These are phyloP conservation scores for Actias luna DNA, from an alignment of 2,888 invertebrate genomes.

Conservation along the genomic window DNA sequence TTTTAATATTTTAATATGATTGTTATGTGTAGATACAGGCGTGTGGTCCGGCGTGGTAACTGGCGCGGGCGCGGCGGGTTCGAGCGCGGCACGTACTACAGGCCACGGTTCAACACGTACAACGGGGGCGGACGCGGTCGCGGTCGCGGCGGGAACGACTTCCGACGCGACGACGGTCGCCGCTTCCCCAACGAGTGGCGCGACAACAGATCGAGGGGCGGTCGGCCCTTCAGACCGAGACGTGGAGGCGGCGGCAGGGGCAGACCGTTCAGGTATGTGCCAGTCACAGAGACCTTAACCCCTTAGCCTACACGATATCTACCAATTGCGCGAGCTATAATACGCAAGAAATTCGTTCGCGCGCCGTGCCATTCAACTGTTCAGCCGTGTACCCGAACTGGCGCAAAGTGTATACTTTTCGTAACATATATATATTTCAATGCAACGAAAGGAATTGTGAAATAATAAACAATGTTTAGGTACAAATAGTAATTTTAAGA, in stretches of 20 bases:
- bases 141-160: constrained; percentile 74
- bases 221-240: constrained; percentile 67
- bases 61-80: constrained; percentile 82
- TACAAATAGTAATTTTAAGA: too few relatives aligned
- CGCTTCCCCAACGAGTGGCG: constrained; percentile 59
- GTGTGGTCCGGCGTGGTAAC: constrained; percentile 74
- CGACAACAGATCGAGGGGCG: constrained; percentile 62
- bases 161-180: constrained; percentile 62
- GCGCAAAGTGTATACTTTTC: too few relatives aligned
- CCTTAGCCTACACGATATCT: too few relatives aligned
- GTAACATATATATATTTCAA: too few relatives aligned
- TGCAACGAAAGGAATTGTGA: too few relatives aligned
- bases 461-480: too few relatives aligned
- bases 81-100: constrained; percentile 90
- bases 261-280: constrained; percentile 65
- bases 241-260: constrained; percentile 68
- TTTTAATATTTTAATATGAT: too few relatives aligned
- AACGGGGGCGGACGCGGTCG: constrained; percentile 79
- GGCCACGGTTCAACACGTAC: constrained; percentile 88
- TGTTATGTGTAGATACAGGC: constrained; percentile 50
- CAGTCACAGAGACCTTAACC: too few relatives aligned
- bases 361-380: too few relatives aligned
- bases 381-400: too few relatives aligned
- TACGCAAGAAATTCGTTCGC: too few relatives aligned
- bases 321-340: too few relatives aligned